phyloP scores from a whole-genome alignment of 1,140 invertebrate species.

The Asbolus verrucosus region DNA sequence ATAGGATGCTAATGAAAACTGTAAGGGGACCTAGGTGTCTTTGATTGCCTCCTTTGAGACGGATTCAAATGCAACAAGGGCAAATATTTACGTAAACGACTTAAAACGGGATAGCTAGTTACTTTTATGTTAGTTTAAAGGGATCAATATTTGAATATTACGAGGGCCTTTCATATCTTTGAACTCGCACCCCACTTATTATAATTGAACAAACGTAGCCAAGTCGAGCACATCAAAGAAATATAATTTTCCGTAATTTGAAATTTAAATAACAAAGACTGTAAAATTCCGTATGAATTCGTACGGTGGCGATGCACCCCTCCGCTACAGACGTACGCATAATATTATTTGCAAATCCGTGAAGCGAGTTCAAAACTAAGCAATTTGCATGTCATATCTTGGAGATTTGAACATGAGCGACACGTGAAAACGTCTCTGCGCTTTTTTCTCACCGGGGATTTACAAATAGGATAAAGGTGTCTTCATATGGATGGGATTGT shows the following conservation, averaged over 20 bases:
- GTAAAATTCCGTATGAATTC: conserved; percentile 52
- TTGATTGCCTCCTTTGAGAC: too few relatives aligned
- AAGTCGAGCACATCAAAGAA: conserved; percentile 48
- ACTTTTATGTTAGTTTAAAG: conserved; percentile 33
- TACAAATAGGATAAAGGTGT: conserved; percentile 50
- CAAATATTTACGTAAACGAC: conserved; percentile 37
- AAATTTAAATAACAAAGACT: conserved; percentile 59
- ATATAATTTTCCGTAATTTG: conserved; percentile 54
- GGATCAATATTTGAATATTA: conserved; percentile 43
- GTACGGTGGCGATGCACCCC: conserved; percentile 4
- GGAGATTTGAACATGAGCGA: conserved; percentile 48
- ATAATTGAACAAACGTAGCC: conserved; percentile 42
- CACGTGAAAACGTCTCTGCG: conserved; percentile 41
- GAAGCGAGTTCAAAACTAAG: conserved; percentile 55
- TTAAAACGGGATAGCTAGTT: conserved; percentile 30
- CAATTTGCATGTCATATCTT: conserved; percentile 58
- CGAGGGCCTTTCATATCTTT: conserved; percentile 26
- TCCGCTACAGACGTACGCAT: conserved; percentile 47
- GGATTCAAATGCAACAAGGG: conserved; percentile 6
- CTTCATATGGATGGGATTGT: conserved; percentile 41
- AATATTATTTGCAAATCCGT: conserved; percentile 51
- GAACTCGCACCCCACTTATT: conserved; percentile 29
- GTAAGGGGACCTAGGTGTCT: too few relatives aligned
- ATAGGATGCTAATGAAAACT: too few relatives aligned
- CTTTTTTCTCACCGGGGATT: conserved; percentile 40